Conservation (phyloP, 2,797 vertebrate genomes). For the Chlorospingus semifuscus region DNA sequence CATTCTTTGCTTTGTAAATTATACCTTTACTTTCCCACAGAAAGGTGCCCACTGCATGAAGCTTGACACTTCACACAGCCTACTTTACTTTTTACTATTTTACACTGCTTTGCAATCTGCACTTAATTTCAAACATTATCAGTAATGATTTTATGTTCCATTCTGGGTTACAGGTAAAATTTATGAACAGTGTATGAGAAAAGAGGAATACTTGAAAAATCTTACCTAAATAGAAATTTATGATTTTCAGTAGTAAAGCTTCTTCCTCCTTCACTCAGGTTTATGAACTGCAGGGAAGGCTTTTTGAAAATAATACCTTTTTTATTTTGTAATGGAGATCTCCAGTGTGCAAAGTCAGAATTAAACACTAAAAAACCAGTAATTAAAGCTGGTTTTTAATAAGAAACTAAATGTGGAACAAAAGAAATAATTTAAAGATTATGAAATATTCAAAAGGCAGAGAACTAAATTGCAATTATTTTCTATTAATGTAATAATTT, state of each 20-base stretch:
- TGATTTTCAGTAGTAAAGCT: neutral
- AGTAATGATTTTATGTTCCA: neutral
- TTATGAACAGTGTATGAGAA: neutral
- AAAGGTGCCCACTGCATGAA: neutral
- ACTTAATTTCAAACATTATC: neutral
- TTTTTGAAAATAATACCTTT: neutral
- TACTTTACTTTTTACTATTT: neutral
- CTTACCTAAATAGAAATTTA: neutral
- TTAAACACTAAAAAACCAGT: neutral
- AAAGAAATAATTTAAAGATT: neutral
- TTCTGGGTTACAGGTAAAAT: neutral
- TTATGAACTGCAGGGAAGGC: neutral
- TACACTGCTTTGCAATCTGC: neutral
- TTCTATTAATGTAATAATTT: neutral
- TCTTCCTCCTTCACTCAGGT: neutral
- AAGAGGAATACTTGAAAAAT: neutral
- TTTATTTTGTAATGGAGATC: neutral
- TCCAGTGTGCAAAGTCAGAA: neutral
- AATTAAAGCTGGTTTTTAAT: neutral
- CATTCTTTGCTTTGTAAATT: neutral
- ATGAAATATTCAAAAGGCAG: neutral
- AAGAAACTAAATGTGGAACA: neutral
- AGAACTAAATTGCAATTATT: neutral
- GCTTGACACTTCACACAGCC: neutral
- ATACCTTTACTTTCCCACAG: neutral